phyloP scores from a whole-genome alignment of 1,140 invertebrate species.

The Cotesia vestalis region DNA sequence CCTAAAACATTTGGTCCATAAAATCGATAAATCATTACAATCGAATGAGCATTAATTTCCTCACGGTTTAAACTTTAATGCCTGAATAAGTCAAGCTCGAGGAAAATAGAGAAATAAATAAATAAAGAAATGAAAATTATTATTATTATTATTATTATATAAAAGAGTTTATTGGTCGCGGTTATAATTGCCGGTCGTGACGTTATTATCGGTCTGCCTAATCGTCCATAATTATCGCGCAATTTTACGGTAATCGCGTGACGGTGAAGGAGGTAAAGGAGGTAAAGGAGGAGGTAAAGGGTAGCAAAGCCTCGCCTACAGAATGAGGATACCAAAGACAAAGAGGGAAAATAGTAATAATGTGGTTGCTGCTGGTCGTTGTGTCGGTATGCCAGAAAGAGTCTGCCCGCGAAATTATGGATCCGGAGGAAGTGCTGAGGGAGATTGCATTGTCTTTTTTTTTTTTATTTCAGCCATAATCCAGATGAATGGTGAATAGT shows the following conservation, averaged over 20 bases:
- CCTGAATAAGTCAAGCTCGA: neutral
- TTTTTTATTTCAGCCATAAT: neutral
- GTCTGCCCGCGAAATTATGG: conserved; percentile 17
- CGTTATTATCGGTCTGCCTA: conserved; percentile 23
- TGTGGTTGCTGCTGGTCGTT: neutral
- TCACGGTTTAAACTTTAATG: neutral
- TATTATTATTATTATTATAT: neutral
- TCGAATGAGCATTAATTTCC: neutral
- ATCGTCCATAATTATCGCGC: conserved; percentile 29
- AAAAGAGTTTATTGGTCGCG: neutral
- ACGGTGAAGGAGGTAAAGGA: neutral
- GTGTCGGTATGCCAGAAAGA: conserved; percentile 2
- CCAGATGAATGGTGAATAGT: no score
- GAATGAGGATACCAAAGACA: no score
- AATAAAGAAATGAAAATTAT: neutral
- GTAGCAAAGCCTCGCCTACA: no score
- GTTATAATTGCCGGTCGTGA: conserved; percentile 16
- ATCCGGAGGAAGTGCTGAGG: conserved; percentile 13
- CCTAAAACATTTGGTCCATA: neutral
- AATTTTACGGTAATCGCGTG: conserved; percentile 31
- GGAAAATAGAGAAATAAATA: neutral
- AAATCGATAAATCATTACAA: conserved; percentile 19
- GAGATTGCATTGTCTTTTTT: conserved; percentile 17
- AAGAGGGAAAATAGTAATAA: conserved; percentile 7
- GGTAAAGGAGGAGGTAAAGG: neutral